Evolutionary conservation across 2,113 vertebrate genomes (phyloP).

Genomic region (Labeo catla): DNA sequence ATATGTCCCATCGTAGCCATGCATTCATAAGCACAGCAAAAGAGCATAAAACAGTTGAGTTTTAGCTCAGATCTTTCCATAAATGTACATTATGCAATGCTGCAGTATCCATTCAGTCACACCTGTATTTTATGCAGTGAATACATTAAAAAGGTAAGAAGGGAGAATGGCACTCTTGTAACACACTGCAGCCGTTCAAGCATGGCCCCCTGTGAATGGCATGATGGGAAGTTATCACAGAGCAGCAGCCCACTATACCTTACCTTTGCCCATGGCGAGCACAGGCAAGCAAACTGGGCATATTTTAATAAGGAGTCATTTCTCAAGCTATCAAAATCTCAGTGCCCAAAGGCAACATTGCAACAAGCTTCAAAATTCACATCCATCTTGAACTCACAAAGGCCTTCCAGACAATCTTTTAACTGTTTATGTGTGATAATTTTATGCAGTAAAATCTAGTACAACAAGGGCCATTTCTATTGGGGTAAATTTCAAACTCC

Average conservation of each 20-base stretch:
- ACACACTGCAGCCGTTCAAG: background rate
- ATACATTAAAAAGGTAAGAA: background rate
- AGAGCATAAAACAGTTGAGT: background rate
- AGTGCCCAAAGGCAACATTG: slow-evolving; percentile 36
- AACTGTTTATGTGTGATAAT: background rate
- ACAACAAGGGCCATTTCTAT: background rate
- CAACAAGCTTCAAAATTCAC: slow-evolving; percentile 59
- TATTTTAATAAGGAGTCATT: slow-evolving; percentile 60
- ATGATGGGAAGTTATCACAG: slow-evolving; percentile 50
- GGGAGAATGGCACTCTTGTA: background rate
- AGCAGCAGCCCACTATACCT: slow-evolving; percentile 26
- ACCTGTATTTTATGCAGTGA: background rate
- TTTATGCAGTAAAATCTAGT: background rate
- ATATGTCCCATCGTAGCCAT: background rate
- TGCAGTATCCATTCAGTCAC: background rate
- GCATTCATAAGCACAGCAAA: background rate
- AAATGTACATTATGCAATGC: background rate
- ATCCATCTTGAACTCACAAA: slow-evolving; percentile 36
- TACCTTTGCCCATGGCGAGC: slow-evolving; percentile 33
- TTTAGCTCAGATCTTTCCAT: background rate
- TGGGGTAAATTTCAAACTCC: background rate
- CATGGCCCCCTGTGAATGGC: background rate
- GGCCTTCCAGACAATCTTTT: slow-evolving; percentile 12
- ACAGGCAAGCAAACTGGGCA: slow-evolving; percentile 31
- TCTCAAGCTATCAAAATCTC: slow-evolving; percentile 45